Conservation (phyloP, 2,113 vertebrate genomes). For the Mesoclemmys tuberculata region DNA sequence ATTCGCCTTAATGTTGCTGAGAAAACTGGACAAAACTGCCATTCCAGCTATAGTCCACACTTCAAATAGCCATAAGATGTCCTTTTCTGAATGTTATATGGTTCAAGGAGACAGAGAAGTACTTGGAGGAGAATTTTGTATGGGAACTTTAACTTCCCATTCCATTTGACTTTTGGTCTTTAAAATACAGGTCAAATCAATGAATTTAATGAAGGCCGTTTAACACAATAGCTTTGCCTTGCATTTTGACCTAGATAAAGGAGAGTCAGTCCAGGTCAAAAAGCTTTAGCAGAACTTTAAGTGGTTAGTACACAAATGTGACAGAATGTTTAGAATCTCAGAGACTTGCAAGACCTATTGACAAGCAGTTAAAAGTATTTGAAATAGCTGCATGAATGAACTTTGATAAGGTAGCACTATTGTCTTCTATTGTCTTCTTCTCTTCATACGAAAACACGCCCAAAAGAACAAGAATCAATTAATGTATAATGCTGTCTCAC, state of each 20-base stretch:
- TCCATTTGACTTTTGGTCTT: slow-evolving; percentile 97
- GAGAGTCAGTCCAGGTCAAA: slow-evolving; percentile 97
- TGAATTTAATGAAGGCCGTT: slow-evolving; percentile 99
- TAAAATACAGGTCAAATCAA: slow-evolving; percentile 99
- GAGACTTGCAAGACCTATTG: slow-evolving; percentile 91
- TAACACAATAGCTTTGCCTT: slow-evolving; percentile 93
- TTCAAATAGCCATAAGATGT: slow-evolving; percentile 84
- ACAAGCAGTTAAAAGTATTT: slow-evolving; percentile 98
- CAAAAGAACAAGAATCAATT: slow-evolving; percentile 89
- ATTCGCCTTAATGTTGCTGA: slow-evolving; percentile 63
- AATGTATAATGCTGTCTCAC: slow-evolving; percentile 89
- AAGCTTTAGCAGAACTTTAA: slow-evolving; percentile 94
- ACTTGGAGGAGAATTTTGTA: slow-evolving; percentile 86
- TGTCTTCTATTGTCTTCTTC: slow-evolving; percentile 86
- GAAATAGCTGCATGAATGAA: slow-evolving; percentile 91
- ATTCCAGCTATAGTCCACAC: slow-evolving; percentile 81
- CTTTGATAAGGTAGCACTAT: slow-evolving; percentile 91
- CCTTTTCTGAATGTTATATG: slow-evolving; percentile 79
- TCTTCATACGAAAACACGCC: slow-evolving; percentile 85
- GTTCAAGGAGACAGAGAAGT: slow-evolving; percentile 82
- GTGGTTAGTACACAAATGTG: slow-evolving; percentile 99
- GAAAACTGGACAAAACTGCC: slow-evolving; percentile 66
- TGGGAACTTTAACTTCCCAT: slow-evolving; percentile 95
- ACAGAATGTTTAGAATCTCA: slow-evolving; percentile 92
- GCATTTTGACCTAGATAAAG: slow-evolving; percentile 98